Conservation (phyloP, 2,113 vertebrate genomes). For the Chunga burmeisteri region DNA sequence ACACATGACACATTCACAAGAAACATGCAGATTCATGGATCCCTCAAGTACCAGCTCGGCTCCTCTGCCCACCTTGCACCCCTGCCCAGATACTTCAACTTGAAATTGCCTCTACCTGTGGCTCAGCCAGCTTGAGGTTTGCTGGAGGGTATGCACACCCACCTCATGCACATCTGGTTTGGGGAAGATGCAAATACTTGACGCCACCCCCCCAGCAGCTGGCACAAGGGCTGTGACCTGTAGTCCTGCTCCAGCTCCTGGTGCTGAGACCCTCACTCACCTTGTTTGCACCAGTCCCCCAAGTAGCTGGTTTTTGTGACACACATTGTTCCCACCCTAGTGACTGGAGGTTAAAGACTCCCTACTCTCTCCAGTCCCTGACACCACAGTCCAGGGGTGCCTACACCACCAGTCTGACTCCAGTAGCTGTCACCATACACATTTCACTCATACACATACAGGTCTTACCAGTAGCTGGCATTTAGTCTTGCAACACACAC, state of each 20-base stretch:
- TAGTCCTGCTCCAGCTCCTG: fast-evolving
- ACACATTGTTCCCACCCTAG: background rate
- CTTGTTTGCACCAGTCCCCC: background rate
- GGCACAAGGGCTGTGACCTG: background rate
- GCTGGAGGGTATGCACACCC: background rate
- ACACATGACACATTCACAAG: fast-evolving
- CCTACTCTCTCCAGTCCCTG: background rate
- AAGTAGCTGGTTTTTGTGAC: background rate
- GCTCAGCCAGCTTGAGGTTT: background rate
- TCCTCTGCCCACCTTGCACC: fast-evolving
- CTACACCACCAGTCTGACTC: background rate
- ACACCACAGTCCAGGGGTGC: background rate
- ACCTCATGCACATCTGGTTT: background rate
- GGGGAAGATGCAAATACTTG: background rate
- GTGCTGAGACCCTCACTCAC: background rate
- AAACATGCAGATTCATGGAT: background rate
- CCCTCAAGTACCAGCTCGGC: fast-evolving
- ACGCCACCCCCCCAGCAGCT: background rate
- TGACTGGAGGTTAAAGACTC: background rate
- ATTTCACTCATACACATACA: background rate
- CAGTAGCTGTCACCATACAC: no score
- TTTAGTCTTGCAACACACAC: background rate
- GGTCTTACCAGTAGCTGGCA: background rate
- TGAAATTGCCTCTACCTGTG: fast-evolving
- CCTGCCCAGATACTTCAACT: no score